phyloP scores from a whole-genome alignment of 2,797 vertebrate species.

The Diglossa cyanea region DNA sequence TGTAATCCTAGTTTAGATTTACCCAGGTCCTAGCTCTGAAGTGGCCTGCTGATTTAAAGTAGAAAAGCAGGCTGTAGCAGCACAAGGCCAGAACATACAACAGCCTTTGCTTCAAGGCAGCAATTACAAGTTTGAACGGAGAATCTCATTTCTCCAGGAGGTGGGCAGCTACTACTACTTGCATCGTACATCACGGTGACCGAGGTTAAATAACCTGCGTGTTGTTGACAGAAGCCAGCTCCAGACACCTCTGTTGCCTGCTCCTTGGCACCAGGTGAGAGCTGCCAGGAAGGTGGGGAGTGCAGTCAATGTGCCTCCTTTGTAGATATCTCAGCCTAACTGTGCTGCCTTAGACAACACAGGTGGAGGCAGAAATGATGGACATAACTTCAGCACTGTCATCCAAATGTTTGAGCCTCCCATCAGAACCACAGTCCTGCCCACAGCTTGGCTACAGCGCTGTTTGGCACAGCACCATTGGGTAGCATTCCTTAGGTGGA shows the following conservation, averaged over 20 bases:
- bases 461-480: accelerated
- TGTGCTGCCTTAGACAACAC: neutral
- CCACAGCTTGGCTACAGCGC: neutral
- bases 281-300: neutral
- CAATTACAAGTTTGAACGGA: neutral
- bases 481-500: neutral
- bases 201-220: neutral
- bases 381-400: neutral
- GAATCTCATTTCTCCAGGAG: neutral
- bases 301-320: neutral
- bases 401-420: neutral
- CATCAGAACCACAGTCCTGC: neutral
- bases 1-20: neutral
- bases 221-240: neutral
- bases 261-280: neutral
- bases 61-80: neutral
- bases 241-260: neutral
- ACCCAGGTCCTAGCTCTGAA: neutral
- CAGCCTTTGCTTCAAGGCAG: neutral
- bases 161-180: neutral
- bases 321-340: neutral
- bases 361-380: neutral
- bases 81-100: neutral
- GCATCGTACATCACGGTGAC: accelerated
- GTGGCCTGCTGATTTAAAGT: neutral